Percentiles rank a stretch among this genome's conserved stretches.
Conservation (phyloP, 2,113 vertebrate species). For the Podiceps cristatus region DNA sequence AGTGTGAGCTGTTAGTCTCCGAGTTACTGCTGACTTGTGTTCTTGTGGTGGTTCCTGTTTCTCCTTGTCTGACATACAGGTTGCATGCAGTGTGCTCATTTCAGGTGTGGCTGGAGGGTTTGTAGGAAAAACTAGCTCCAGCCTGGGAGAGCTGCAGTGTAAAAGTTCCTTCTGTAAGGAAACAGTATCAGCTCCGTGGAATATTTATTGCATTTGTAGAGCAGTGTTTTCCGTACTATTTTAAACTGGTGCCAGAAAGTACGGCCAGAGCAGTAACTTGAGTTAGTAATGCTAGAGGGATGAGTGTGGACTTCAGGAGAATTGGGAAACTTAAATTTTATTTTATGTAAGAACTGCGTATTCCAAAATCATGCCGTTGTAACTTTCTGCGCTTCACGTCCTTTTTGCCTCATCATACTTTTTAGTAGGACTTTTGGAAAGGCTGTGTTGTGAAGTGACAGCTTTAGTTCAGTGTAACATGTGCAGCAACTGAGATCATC, state of each 20-base stretch:
- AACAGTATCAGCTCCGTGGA: not conserved
- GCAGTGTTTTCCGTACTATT: not conserved
- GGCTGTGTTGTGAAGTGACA: not conserved
- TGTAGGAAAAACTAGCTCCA: not conserved
- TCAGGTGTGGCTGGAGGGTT: not conserved
- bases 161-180: not conserved
- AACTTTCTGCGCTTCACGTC: not conserved
- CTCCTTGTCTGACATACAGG: not conserved
- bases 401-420: not conserved
- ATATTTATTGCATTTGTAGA: not conserved
- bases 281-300: not conserved
- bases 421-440: not conserved
- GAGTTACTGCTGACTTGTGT: not conserved
- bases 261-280: not conserved
- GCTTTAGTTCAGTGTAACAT: not conserved
- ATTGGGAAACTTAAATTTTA: not conserved
- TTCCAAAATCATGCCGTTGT: not conserved
- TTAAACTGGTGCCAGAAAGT: not conserved
- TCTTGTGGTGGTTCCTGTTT: not conserved
- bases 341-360: not conserved
- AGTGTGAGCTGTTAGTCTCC: not conserved
- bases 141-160: not conserved
- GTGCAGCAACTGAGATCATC: constrained; percentile 30
- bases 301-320: not conserved
- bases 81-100: not conserved